Base-by-base conservation (phyloP, 2,113 vertebrate genomes). In the Seriola quinqueradiata region DNA sequence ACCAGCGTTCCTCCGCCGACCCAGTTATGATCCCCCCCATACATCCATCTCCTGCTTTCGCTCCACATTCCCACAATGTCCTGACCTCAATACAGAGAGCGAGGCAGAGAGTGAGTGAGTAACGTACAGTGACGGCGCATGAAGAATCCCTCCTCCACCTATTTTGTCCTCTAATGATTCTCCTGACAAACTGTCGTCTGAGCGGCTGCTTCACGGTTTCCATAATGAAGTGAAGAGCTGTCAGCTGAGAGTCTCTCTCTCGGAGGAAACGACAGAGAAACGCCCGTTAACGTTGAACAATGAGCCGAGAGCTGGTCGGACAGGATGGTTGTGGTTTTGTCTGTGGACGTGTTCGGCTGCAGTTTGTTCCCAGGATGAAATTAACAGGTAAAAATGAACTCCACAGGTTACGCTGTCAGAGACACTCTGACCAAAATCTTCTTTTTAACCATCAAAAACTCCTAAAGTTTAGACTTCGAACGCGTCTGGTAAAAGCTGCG, bases 51-150 rank as follows among this genome's bases (percentile, higher is more conserved):
- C 46, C 23, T 6, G 50, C 67, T 36, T 70, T 64, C 65, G 81
- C 84, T 79, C 76, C 79, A 85, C 80, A 77, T 90, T 92, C 84
- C 77, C 57, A 32, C 80, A 68, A 25, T 17, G 54, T 13, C 36
- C 38, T 78, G 89, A 86, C 83, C 91, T 83, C 58, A 12, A 73
- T 42, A 42, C 40, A 42, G 40, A 42, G 40, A 42, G 5, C 1
- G 40, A 42, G 34, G 34, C 3, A n/a, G 70, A 44, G 25, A 42
- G 40, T 44, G 55, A 72, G 70, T 23, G 70, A 75, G 67, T 66
- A 66, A 81, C 67, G 34, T 34, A 48, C 79, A 68, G 77, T 58
- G 74, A 82, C 75, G 4, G 57, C 4, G 69, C 70, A 28, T 64
- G 68, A 68, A 61, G 21, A 38, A 19, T 48, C 58, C 38, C 55